Evolutionary conservation across 2,888 invertebrate genomes (phyloP), one percentile per base, ranked within the genome.

Genomic region (Crepidodera aurea): DNA sequence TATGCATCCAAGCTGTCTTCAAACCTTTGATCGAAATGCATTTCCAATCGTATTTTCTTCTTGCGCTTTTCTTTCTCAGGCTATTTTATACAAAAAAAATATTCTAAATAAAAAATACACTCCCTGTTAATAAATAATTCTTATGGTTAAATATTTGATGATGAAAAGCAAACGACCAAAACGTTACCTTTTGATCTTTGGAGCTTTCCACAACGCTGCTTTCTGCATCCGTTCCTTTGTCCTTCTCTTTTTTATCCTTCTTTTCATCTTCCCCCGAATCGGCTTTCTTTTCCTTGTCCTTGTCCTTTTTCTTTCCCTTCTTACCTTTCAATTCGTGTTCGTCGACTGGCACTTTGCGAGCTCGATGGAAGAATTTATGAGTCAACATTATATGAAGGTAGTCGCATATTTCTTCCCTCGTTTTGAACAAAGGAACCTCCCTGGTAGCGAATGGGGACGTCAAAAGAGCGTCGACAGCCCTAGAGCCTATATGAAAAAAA

Each of bases 351-450:
- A 91, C 89, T 84, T 95, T 95, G 77, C 92, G 91, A 70, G 96
- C 98, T 71, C 98, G 89, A 82, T 98, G 98, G 82, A 94, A 98
- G 77, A 98, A 89, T 81, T 96, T 96, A 83, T 96, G 96, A 77
- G 90, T 85, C 70, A 98, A 81, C 92, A 98, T 92, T 69, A 85
- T 81, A 73, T 96, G 91, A 65, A 96, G 82, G 76, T 89, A 96
- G 64, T 90, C 88, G 0, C 92, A 88, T 62, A 91, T 90, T 57
- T 93, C 90, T 74, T 89, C 87, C 39, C 97, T 87, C 4, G 90
- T 90, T 18, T 90, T 87, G 81, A 99, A 98, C 40, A 92, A 79
- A 0, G 91, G 87, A 54, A 85, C 87, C 68, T 89, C 88, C 54
- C 90, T 88, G 51, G 88, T 86, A 62, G 89, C 91, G 89, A 94